Evolutionary conservation across 2,113 vertebrate genomes (phyloP).

Genomic region (Puma concolor): DNA sequence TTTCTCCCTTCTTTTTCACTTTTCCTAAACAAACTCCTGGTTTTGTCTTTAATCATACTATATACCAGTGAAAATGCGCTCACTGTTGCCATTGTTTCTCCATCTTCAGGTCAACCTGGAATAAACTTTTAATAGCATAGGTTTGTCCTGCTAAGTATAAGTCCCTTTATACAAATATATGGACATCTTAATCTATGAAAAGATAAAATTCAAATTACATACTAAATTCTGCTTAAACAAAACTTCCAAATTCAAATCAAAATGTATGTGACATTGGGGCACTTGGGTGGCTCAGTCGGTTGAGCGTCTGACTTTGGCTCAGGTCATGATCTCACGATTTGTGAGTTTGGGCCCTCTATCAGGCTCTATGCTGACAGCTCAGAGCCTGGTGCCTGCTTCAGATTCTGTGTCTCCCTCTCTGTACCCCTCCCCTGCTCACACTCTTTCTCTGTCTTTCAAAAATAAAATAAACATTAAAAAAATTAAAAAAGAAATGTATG

Average conservation of each 20-base stretch:
- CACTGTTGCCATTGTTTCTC: background rate
- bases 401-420: no score
- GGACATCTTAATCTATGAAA: background rate
- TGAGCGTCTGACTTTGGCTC: no score
- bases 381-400: no score
- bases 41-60: background rate
- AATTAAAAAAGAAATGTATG: background rate
- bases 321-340: no score
- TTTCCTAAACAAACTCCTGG: background rate
- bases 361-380: no score
- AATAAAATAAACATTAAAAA: no score
- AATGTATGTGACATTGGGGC: background rate
- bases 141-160: background rate
- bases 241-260: background rate
- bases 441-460: no score
- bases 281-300: no score
- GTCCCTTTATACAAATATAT: background rate
- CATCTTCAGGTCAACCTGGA: background rate
- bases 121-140: background rate
- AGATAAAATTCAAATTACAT: background rate
- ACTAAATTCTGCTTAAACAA: background rate
- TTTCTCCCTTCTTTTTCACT: background rate
- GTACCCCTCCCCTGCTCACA: no score
- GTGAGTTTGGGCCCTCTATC: no score
- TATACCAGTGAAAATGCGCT: background rate